Percentiles rank a stretch among this genome's conserved stretches.
Conservation (phyloP, 2,797 vertebrate genomes). For the Alosa sapidissima region DNA sequence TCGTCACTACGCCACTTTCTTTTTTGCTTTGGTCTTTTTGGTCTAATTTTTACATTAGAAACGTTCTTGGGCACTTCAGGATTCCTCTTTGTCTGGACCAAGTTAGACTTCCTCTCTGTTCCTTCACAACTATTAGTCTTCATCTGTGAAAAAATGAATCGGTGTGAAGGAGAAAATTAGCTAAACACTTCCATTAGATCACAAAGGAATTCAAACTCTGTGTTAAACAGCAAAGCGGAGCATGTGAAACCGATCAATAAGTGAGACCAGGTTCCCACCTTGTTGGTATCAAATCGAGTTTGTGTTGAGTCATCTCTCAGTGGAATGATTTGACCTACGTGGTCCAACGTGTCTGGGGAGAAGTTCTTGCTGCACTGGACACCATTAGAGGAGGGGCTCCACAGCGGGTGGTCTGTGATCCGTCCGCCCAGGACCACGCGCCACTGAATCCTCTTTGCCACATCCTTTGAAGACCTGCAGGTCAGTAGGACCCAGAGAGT, state of each 20-base stretch:
- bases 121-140: neutral
- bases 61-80: too few relatives aligned
- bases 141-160: neutral
- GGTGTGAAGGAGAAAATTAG: neutral
- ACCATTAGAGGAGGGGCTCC: conserved; percentile 33
- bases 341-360: conserved; percentile 38
- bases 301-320: conserved; percentile 33
- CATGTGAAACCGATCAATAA: neutral
- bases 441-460: conserved; percentile 31
- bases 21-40: too few relatives aligned
- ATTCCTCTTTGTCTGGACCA: too few relatives aligned
- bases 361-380: conserved; percentile 42
- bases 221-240: too few relatives aligned
- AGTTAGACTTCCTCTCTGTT: neutral
- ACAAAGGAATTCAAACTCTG: too few relatives aligned
- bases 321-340: conserved; percentile 42
- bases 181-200: neutral
- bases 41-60: too few relatives aligned
- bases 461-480: conserved; percentile 41
- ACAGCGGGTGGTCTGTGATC: conserved; percentile 30
- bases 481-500: too few relatives aligned
- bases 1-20: too few relatives aligned
- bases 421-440: conserved; percentile 31
- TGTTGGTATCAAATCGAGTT: conserved; percentile 27
- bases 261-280: neutral